These are phyloP conservation scores for Antrozous pallidus DNA, from an alignment of 2,797 vertebrate genomes.

Conservation along the genomic window DNA sequence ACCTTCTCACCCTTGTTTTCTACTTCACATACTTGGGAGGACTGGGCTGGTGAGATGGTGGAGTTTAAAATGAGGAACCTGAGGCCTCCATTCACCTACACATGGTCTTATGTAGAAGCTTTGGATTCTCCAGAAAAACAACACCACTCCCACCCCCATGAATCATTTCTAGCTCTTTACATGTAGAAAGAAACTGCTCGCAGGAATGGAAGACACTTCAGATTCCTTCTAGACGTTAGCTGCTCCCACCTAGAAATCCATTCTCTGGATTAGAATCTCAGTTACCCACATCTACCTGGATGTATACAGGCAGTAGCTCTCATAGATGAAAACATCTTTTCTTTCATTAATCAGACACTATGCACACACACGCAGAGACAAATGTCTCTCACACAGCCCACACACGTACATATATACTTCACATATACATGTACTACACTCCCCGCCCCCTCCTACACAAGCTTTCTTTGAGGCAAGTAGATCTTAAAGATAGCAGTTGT, in stretches of 20 bases:
- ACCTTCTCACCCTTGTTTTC: accelerated
- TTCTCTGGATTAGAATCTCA: accelerated
- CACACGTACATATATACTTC: background rate
- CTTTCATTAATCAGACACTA: background rate
- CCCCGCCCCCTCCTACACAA: too few relatives aligned
- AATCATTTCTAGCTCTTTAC: background rate
- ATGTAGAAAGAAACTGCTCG: too few relatives aligned
- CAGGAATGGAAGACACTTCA: accelerated
- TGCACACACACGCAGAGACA: background rate
- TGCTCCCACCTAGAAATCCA: background rate
- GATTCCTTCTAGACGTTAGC: too few relatives aligned
- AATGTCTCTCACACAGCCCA: background rate
- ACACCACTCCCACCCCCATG: accelerated
- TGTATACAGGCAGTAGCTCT: too few relatives aligned
- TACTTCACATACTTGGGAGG: accelerated
- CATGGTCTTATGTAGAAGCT: background rate
- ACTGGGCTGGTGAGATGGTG: background rate
- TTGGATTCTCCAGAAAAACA: background rate
- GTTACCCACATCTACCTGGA: background rate
- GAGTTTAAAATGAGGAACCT: background rate
- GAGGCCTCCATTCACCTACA: too few relatives aligned
- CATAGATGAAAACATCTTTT: background rate
- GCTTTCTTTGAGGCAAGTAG: background rate
- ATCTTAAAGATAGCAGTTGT: background rate
- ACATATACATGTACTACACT: background rate